A percentile compares a stretch with the other conserved stretches of the same genome.
Evolutionary conservation across 2,888 invertebrate species (phyloP).

Genomic region (Yponomeuta cagnagella): DNA sequence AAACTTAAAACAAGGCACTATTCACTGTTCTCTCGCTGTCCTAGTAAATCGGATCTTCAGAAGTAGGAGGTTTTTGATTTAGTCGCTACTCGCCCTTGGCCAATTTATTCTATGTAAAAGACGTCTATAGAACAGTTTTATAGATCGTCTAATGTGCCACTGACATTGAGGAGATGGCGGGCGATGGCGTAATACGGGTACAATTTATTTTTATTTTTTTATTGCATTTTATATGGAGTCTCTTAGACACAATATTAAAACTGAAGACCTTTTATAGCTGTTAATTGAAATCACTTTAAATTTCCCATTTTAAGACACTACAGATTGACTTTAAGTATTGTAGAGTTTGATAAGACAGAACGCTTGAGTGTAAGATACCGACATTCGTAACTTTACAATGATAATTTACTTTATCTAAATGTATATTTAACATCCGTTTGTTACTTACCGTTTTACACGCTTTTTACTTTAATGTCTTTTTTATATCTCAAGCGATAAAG

Average conservation of each 20-base stretch:
- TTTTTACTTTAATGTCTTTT: constrained; percentile 33
- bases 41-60: neutral
- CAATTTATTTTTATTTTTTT: neutral
- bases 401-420: constrained; percentile 54
- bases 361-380: constrained; percentile 9
- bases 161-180: neutral
- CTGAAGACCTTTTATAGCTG: constrained; percentile 10
- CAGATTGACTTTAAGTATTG: constrained; percentile 10
- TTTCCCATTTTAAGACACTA: constrained; percentile 11
- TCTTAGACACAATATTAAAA: constrained; percentile 11
- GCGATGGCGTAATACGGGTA: neutral
- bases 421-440: constrained; percentile 39
- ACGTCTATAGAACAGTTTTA: neutral
- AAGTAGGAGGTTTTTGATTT: neutral
- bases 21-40: too few relatives aligned
- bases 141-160: neutral
- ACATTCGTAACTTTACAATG: constrained; percentile 37
- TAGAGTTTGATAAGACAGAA: neutral
- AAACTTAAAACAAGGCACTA: too few relatives aligned
- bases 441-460: constrained; percentile 52
- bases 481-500: too few relatives aligned
- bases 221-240: neutral
- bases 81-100: neutral
- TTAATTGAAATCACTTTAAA: constrained; percentile 17
- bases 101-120: neutral